These are phyloP conservation scores for Dissostichus mawsoni DNA, from an alignment of 2,113 vertebrate genomes.

Conservation along the genomic window DNA sequence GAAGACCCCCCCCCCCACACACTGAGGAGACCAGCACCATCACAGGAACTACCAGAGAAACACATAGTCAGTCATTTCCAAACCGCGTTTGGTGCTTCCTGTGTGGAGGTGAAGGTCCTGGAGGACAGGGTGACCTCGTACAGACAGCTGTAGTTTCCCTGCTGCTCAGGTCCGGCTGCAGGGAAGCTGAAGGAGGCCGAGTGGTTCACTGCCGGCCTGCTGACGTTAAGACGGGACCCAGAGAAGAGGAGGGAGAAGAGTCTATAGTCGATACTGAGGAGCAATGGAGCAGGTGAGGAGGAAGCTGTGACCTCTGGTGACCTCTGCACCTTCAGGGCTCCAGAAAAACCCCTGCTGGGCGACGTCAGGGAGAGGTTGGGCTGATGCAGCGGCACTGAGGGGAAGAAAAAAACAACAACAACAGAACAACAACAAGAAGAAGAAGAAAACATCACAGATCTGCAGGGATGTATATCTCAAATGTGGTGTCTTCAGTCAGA, in stretches of 20 bases:
- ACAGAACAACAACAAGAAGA: background rate
- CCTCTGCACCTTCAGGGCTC: conserved; percentile 1
- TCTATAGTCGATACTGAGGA: background rate
- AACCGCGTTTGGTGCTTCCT: too few species aligned
- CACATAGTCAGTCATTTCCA: background rate
- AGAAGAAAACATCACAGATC: background rate
- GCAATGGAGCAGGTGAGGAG: conserved; percentile 14
- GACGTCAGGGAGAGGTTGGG: conserved; percentile 26
- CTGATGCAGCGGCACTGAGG: conserved; percentile 9
- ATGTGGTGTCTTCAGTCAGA: too few species aligned
- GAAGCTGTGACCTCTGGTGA: conserved; percentile 21
- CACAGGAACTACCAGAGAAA: conserved; percentile 27
- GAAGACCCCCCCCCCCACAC: background rate
- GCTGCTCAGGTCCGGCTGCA: conserved; percentile 9
- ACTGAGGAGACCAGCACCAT: conserved; percentile 4
- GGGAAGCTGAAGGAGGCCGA: conserved; percentile 30
- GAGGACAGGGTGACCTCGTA: conserved; percentile 18
- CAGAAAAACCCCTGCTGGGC: conserved; percentile 1
- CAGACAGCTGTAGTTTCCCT: conserved; percentile 36
- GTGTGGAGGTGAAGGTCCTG: background rate
- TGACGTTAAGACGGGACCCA: background rate
- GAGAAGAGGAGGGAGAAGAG: conserved; percentile 15
- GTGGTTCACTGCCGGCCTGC: background rate
- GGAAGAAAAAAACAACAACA: background rate
- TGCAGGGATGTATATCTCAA: too few species aligned